Percentiles rank a stretch among this genome's conserved stretches.
These are phyloP conservation scores for Cheilinus undulatus DNA, from an alignment of 2,113 vertebrate species.

Conservation along the genomic window DNA sequence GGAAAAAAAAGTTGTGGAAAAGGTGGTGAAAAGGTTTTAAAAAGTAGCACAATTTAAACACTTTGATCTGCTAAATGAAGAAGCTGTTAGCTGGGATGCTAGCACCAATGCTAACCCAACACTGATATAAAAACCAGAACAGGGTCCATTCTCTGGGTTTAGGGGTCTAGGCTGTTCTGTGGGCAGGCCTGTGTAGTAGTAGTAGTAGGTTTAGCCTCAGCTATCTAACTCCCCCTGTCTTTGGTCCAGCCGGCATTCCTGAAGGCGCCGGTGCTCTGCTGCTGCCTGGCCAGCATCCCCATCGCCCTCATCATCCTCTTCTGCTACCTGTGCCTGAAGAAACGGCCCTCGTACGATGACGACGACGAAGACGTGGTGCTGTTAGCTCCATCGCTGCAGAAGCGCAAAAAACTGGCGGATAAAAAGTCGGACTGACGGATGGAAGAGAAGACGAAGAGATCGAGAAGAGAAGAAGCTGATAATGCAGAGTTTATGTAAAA, in stretches of 20 bases:
- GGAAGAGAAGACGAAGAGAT: not conserved
- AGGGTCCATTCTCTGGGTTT: too few relatives aligned
- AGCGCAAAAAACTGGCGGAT: not conserved
- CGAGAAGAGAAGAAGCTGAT: not conserved
- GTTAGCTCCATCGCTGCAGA: not conserved
- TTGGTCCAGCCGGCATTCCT: conserved; percentile 70
- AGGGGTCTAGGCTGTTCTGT: too few relatives aligned
- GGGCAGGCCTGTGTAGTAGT: too few relatives aligned
- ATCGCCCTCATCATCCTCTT: conserved; percentile 68
- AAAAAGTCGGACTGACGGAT: conserved; percentile 53
- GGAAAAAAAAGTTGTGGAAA: too few relatives aligned
- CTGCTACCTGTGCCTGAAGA: conserved; percentile 46
- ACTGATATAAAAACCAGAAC: too few relatives aligned
- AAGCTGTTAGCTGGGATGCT: too few relatives aligned
- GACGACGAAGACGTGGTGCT: rapidly evolving
- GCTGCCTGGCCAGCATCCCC: conserved; percentile 88
- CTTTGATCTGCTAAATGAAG: too few relatives aligned
- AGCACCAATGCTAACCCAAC: too few relatives aligned
- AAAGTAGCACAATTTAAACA: too few relatives aligned
- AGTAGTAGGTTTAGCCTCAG: too few relatives aligned
- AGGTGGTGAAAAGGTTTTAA: too few relatives aligned
- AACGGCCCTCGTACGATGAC: rapidly evolving
- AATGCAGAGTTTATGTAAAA: not conserved
- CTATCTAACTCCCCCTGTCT: not conserved
- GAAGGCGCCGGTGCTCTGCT: conserved; percentile 87